Evolutionary conservation across 2,888 invertebrate genomes (phyloP), one percentile per base, ranked within the genome.

Genomic region (Oasisia sp.): DNA sequence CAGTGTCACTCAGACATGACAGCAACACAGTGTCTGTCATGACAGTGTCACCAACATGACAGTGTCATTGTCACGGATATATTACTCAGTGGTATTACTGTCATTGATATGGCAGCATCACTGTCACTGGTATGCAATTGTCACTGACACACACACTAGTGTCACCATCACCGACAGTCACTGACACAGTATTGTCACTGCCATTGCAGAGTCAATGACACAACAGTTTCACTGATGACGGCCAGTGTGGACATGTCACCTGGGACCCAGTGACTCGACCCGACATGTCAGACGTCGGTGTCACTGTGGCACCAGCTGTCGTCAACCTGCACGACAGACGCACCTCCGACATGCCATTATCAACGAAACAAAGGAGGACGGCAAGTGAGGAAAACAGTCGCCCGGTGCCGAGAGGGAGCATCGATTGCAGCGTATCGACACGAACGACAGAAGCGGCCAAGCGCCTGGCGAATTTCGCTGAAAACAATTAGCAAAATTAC

Each of bases 401-500:
- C 74, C n/a, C n/a, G 7, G 74, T 74, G 74, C n/a, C n/a, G n/a
- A n/a, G 74, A 19, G 74, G n/a, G 74, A 27, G 74, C 74, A 74
- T 74, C 74, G 74, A 74, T 74, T 27, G n/a, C 74, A 74, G 27
- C 74, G 5, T 74, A 74, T 74, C 74, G 27, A 74, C 74, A 27
- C n/a, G 27, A 74, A 27, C n/a, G 27, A 74, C 27, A 74, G 74
- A 19, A 74, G 74, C 27, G n/a, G 27, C 74, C 19, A 19, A 27
- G 74, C 0, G n/a, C 74, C n/a, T 3, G 74, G 74, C 27, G 74
- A 19, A 74, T 19, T 74, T 74, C 27, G n/a, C 27, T 74, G 74
- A 74, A 74, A 74, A 74, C 74, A 74, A 74, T 74, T 74, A 74
- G 74, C 74, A 74, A 74, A 74, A 74, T 74, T 74, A 74, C 74